Conservation (phyloP, 1,140 invertebrate species). For the Zaprionus tsacasi region DNA sequence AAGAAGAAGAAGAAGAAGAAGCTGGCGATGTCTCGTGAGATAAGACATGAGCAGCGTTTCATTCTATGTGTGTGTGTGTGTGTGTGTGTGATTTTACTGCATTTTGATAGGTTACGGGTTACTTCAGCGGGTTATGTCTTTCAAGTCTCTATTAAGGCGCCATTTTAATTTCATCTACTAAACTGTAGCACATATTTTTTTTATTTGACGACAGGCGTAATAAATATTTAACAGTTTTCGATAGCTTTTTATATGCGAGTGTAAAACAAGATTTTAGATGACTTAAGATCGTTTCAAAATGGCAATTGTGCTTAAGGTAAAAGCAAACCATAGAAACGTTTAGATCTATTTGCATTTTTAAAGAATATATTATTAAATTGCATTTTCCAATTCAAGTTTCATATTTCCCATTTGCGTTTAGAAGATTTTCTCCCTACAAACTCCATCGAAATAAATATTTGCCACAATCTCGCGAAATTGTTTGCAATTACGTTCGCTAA, state of each 20-base stretch:
- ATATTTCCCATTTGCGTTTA: too few species aligned
- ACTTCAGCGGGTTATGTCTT: constrained; percentile 10
- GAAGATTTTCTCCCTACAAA: neutral
- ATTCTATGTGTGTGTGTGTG: constrained; percentile 14
- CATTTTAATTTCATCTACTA: constrained; percentile 15
- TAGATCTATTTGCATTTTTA: too few species aligned
- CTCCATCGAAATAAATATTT: neutral
- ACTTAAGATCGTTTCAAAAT: neutral
- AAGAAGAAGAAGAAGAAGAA: neutral
- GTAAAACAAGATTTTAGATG: neutral
- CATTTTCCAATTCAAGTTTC: too few species aligned
- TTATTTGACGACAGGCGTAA: constrained; percentile 8
- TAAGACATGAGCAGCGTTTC: constrained; percentile 27
- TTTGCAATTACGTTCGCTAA: constrained; percentile 33
- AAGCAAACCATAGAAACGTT: neutral
- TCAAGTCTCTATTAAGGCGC: constrained; percentile 28
- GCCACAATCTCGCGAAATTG: constrained; percentile 21
- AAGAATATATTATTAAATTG: too few species aligned
- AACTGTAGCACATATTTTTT: constrained; percentile 11
- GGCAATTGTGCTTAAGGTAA: neutral
- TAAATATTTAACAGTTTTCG: neutral
- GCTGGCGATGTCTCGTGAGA: constrained; percentile 15
- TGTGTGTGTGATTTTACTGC: constrained; percentile 17
- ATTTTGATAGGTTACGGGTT: constrained; percentile 22
- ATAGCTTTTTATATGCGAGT: neutral